These are phyloP conservation scores for Nematolebias whitei DNA, from an alignment of 2,113 vertebrate genomes.

Conservation along the genomic window DNA sequence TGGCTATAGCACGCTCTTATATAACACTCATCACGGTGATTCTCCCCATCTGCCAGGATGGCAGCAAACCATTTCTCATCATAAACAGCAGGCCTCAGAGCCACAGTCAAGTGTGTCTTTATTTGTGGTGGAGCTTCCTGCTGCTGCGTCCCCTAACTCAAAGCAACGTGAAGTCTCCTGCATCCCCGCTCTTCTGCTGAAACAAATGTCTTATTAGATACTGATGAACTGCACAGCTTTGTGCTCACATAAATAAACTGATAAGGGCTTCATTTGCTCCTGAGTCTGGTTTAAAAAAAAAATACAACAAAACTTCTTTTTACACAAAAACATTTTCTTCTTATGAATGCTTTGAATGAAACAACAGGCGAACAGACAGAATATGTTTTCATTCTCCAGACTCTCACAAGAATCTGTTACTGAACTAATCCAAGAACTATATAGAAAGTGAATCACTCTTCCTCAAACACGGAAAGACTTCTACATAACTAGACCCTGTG, in stretches of 20 bases:
- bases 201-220: conserved; percentile 23
- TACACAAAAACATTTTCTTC: conserved; percentile 33
- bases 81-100: conserved; percentile 46
- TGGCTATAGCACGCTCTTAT: conserved; percentile 36
- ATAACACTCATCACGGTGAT: conserved; percentile 53
- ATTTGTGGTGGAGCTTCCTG: conserved; percentile 26
- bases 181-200: conserved; percentile 19
- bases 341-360: conserved; percentile 14
- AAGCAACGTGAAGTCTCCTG: conserved; percentile 40
- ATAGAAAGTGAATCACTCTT: too few relatives aligned
- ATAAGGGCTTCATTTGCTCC: conserved; percentile 49
- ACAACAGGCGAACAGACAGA: neutral
- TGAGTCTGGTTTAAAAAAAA: conserved; percentile 2
- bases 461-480: too few relatives aligned
- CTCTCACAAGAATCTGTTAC: conserved; percentile 11
- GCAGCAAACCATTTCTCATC: conserved; percentile 42
- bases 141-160: conserved; percentile 55
- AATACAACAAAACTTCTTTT: conserved; percentile 26
- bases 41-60: conserved; percentile 40
- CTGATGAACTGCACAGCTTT: conserved; percentile 27
- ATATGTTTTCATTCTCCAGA: conserved; percentile 15
- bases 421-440: conserved; percentile 20
- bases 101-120: conserved; percentile 34
- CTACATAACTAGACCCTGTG: too few relatives aligned
- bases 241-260: conserved; percentile 55